Evolutionary conservation across 2,113 vertebrate species (phyloP).

Genomic region (Grallaria varia): DNA sequence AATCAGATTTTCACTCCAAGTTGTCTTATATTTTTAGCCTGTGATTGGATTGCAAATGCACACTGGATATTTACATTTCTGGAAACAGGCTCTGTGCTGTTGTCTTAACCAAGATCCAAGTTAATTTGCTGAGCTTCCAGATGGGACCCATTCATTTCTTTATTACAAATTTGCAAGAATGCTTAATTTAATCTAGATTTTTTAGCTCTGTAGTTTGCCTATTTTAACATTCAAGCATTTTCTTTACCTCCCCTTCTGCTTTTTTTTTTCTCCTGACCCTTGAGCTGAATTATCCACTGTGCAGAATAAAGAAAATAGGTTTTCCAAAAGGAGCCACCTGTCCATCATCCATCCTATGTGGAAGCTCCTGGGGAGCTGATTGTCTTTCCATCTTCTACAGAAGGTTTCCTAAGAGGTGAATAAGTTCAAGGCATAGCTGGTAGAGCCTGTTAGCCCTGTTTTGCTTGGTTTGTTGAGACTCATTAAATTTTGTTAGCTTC

Average conservation of each 20-base stretch:
- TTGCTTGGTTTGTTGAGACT: neutral
- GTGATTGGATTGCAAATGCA: constrained; percentile 46
- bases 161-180: constrained; percentile 32
- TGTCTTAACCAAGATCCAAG: constrained; percentile 13
- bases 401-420: neutral
- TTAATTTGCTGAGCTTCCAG: constrained; percentile 43
- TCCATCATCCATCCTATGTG: neutral
- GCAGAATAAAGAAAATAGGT: neutral
- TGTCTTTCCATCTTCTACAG: neutral
- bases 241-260: neutral
- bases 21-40: constrained; percentile 54
- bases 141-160: constrained; percentile 15
- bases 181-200: constrained; percentile 53
- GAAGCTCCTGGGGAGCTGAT: neutral
- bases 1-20: constrained; percentile 32
- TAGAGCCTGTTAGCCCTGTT: neutral
- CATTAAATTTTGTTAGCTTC: neutral
- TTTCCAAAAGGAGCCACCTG: neutral
- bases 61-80: constrained; percentile 29
- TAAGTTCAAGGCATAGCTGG: neutral
- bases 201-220: constrained; percentile 8
- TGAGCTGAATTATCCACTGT: neutral
- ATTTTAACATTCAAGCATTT: neutral
- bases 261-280: neutral
- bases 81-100: constrained; percentile 7